Conservation (phyloP, 64 coral and sea anemone genomes). For the Exaiptasia diaphana region DNA sequence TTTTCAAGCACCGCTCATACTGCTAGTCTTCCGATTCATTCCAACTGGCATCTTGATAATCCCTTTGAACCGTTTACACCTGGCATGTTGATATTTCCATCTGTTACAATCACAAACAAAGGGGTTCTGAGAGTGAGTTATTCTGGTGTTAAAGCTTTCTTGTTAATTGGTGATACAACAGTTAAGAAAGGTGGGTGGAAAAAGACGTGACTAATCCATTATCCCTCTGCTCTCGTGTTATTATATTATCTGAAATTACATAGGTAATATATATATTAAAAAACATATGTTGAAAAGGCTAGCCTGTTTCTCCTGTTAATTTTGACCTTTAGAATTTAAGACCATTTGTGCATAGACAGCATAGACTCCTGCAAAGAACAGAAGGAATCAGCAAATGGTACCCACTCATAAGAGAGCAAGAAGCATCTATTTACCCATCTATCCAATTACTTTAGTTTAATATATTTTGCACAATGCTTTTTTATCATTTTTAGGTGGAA, state of each 20-base stretch:
- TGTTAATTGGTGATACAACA: constrained; percentile 27
- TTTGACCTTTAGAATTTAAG: no score
- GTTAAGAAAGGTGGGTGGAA: constrained; percentile 97
- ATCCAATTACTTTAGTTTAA: no score
- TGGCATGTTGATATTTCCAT: constrained; percentile 48
- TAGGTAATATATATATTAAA: background rate
- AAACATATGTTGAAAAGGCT: background rate
- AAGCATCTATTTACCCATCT: no score
- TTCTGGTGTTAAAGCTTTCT: constrained; percentile 31
- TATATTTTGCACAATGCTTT: no score
- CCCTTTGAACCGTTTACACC: constrained; percentile 86
- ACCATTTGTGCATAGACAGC: no score
- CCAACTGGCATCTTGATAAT: constrained; percentile 68
- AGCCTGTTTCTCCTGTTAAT: background rate
- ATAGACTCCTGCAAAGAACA: no score
- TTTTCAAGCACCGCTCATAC: constrained; percentile 84
- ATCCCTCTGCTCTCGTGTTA: no score
- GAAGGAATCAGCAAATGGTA: no score
- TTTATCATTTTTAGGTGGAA: constrained; percentile 36
- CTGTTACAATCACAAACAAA: constrained; percentile 50
- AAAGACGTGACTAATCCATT: no score
- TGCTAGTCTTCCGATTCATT: constrained; percentile 57
- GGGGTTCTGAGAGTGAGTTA: constrained; percentile 59
- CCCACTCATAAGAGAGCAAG: no score
- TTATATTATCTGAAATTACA: no score